Conservation (phyloP, 1,140 invertebrate genomes). For the Drosophila kanapiae region DNA sequence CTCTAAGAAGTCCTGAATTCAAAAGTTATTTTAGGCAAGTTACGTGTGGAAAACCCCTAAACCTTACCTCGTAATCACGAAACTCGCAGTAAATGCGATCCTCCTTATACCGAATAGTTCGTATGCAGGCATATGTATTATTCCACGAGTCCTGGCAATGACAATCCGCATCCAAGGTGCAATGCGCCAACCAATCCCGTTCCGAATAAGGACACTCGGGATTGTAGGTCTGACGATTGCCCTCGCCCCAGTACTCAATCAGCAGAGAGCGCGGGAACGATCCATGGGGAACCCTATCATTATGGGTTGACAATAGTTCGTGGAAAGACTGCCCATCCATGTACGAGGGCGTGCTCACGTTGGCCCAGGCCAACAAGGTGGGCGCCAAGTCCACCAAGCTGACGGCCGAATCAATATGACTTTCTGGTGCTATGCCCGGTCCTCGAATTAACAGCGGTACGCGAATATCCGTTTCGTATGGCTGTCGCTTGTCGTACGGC, state of each 20-base stretch:
- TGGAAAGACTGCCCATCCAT: slow-evolving; percentile 89
- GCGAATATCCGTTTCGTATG: slow-evolving; percentile 94
- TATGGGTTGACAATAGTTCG: slow-evolving; percentile 48
- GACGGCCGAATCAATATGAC: slow-evolving; percentile 86
- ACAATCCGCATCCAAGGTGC: slow-evolving; percentile 88
- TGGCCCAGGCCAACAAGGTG: slow-evolving; percentile 91
- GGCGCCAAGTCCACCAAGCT: slow-evolving; percentile 93
- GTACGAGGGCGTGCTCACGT: slow-evolving; percentile 51
- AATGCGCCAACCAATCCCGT: slow-evolving; percentile 87
- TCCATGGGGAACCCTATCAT: not conserved
- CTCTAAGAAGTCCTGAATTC: slow-evolving; percentile 89
- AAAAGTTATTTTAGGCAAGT: slow-evolving; percentile 21
- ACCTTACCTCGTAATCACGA: slow-evolving; percentile 89
- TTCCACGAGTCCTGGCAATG: slow-evolving; percentile 94
- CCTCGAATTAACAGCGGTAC: slow-evolving; percentile 93
- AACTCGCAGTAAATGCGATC: slow-evolving; percentile 92
- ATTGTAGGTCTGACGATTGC: slow-evolving; percentile 86
- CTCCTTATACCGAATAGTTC: slow-evolving; percentile 86
- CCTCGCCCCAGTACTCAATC: slow-evolving; percentile 93
- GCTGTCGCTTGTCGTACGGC: slow-evolving; percentile 94
- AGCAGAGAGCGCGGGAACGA: slow-evolving; percentile 86
- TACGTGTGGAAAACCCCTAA: not conserved
- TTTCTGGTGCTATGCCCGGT: slow-evolving; percentile 87
- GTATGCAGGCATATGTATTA: slow-evolving; percentile 93
- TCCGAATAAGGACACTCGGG: slow-evolving; percentile 87